These are phyloP conservation scores for Hephaestus fuliginosus DNA, from an alignment of 2,797 vertebrate genomes.

Conservation along the genomic window DNA sequence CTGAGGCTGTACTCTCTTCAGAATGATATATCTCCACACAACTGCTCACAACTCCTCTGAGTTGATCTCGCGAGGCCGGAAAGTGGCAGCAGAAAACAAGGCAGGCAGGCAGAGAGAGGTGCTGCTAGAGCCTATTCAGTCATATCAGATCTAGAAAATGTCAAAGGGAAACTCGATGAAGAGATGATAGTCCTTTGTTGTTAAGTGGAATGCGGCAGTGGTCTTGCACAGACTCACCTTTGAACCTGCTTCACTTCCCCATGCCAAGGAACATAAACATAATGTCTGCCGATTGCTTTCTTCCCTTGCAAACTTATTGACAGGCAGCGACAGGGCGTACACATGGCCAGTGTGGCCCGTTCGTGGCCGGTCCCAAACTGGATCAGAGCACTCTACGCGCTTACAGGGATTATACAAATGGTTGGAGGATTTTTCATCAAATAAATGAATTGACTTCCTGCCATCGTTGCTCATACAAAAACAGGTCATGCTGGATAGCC, in stretches of 20 bases:
- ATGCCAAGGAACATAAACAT: constrained; percentile 21
- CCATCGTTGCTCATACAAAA: constrained; percentile 36
- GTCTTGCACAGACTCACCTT: constrained; percentile 25
- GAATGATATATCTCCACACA: constrained; percentile 50
- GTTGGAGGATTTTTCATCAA: constrained; percentile 64
- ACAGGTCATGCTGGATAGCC: constrained; percentile 26
- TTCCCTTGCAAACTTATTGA: constrained; percentile 40
- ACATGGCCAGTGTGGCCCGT: constrained; percentile 30
- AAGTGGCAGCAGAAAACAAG: constrained; percentile 43
- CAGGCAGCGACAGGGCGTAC: constrained; percentile 36
- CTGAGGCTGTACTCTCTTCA: constrained; percentile 38
- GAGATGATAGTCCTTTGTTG: constrained; percentile 23
- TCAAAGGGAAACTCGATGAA: constrained; percentile 38
- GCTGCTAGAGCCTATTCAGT: constrained; percentile 25
- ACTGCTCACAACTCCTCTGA: constrained; percentile 30
- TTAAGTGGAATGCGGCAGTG: constrained; percentile 33
- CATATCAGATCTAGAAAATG: constrained; percentile 58
- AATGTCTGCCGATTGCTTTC: constrained; percentile 20
- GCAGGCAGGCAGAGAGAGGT: constrained; percentile 24
- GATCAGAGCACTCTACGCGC: constrained; percentile 55
- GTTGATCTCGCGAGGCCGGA: constrained; percentile 50
- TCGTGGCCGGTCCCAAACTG: constrained; percentile 43
- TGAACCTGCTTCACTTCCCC: constrained; percentile 28
- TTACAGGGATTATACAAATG: constrained; percentile 62
- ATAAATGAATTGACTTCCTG: constrained; percentile 61